phyloP scores from a whole-genome alignment of 2,888 invertebrate genomes.

The Caenorhabditis panamensis region DNA sequence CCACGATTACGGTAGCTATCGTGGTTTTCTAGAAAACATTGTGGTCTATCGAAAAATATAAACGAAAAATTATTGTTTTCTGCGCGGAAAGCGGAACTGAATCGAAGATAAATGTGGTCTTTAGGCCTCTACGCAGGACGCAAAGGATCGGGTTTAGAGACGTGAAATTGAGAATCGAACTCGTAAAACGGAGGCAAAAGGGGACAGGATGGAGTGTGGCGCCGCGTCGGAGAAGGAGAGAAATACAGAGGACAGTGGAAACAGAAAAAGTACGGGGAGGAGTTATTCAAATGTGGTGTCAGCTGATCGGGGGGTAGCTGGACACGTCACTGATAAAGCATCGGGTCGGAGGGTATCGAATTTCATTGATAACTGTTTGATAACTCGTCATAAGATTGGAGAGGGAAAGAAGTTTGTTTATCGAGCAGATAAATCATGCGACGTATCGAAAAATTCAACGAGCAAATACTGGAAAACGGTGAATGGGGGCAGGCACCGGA shows the following conservation, averaged over 20 bases:
- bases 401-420: conserved; percentile 39
- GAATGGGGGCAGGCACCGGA: conserved; percentile 14
- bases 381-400: conserved; percentile 28
- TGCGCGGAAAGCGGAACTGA: conserved; percentile 44
- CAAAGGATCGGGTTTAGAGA: conserved; percentile 54
- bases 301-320: conserved; percentile 26
- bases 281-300: conserved; percentile 28
- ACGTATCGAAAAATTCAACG: conserved; percentile 26
- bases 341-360: conserved; percentile 43
- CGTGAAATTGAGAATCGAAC: conserved; percentile 63
- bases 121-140: conserved; percentile 32
- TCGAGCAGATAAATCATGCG: conserved; percentile 45
- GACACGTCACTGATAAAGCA: conserved; percentile 44
- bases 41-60: not conserved
- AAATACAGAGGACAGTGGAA: conserved; percentile 1
- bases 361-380: conserved; percentile 17
- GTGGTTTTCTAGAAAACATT: too few species aligned
- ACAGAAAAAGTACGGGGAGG: conserved; percentile 14
- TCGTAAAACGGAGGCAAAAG: conserved; percentile 56
- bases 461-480: conserved; percentile 39
- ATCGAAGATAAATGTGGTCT: conserved; percentile 41
- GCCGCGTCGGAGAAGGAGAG: conserved; percentile 21
- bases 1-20: not conserved
- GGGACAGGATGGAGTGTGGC: conserved; percentile 36
- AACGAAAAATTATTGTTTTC: conserved; percentile 8